Percentiles rank a stretch among this genome's conserved stretches.
Conservation (phyloP, 1,140 invertebrate species). For the Trichomalopsis sarcophagae region DNA sequence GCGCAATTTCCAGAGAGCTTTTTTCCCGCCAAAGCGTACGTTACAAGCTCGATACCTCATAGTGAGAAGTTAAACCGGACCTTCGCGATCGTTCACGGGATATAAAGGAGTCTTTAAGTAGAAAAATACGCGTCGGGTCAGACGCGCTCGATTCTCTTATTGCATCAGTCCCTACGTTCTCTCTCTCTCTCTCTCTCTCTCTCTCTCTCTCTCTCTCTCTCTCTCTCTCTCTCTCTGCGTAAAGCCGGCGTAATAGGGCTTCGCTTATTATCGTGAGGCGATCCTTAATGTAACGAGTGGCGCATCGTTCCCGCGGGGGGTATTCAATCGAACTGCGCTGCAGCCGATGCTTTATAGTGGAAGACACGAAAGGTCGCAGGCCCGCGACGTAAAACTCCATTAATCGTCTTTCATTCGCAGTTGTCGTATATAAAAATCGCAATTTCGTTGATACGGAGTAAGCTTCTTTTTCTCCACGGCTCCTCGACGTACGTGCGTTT, state of each 20-base stretch:
- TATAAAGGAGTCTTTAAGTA: neutral
- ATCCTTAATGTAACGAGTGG: constrained; percentile 34
- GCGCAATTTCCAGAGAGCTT: neutral
- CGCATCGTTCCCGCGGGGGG: neutral
- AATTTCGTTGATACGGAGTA: neutral
- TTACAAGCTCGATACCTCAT: neutral
- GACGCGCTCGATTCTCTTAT: constrained; percentile 27
- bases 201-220: too few species aligned
- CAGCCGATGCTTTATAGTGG: constrained; percentile 56
- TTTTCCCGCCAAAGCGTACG: neutral
- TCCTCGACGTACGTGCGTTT: neutral
- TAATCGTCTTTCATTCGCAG: constrained; percentile 31
- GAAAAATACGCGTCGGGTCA: neutral
- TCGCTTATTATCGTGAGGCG: constrained; percentile 27
- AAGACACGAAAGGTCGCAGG: neutral
- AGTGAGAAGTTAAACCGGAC: neutral
- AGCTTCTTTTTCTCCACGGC: too few species aligned
- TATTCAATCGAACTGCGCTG: constrained; percentile 27
- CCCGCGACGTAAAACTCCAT: constrained; percentile 33
- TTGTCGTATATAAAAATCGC: constrained; percentile 31
- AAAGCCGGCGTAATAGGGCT: neutral
- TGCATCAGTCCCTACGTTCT: neutral
- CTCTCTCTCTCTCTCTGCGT: too few species aligned
- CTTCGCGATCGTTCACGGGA: neutral
- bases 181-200: too few species aligned